Percentiles rank a stretch among this genome's conserved stretches.
Evolutionary conservation across 2,797 vertebrate species (phyloP).

Genomic region (Sebastes iracundus): DNA sequence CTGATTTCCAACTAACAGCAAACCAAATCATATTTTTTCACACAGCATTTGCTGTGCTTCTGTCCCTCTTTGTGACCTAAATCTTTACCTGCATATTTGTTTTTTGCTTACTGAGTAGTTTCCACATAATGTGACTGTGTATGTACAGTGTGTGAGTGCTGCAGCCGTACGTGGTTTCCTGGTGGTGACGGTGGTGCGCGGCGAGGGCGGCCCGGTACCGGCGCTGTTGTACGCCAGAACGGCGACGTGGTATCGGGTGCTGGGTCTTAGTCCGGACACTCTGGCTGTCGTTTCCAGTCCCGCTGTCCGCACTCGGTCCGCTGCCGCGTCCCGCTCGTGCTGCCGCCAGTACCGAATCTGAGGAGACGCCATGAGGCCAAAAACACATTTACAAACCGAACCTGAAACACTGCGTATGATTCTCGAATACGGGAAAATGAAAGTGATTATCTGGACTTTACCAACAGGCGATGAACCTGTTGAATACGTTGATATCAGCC

Average conservation of each 20-base stretch:
- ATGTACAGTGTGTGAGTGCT: not conserved
- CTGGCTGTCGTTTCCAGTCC: conserved; percentile 88
- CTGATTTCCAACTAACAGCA: not conserved
- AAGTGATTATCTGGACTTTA: not conserved
- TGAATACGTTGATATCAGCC: not conserved
- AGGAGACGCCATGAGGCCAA: not conserved
- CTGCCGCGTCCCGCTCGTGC: conserved; percentile 93
- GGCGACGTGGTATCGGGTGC: conserved; percentile 91
- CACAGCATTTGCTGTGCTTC: not conserved
- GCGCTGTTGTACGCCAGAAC: conserved; percentile 95
- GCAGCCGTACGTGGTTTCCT: conserved; percentile 90
- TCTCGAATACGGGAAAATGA: not conserved
- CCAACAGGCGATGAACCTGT: not conserved
- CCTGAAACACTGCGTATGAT: not conserved
- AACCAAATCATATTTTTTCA: not conserved
- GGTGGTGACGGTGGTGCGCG: conserved; percentile 87
- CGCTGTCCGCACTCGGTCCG: conserved; percentile 92
- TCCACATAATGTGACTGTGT: not conserved
- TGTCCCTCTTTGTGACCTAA: not conserved
- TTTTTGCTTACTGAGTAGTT: not conserved
- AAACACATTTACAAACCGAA: not conserved
- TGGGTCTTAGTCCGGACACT: conserved; percentile 88
- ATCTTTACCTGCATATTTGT: not conserved
- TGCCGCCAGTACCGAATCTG: conserved; percentile 97
- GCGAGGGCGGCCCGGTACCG: conserved; percentile 91